Percentiles rank a stretch among this genome's conserved stretches.
Evolutionary conservation across 2,888 invertebrate genomes (phyloP).

Genomic region (Mesoligia furuncula): DNA sequence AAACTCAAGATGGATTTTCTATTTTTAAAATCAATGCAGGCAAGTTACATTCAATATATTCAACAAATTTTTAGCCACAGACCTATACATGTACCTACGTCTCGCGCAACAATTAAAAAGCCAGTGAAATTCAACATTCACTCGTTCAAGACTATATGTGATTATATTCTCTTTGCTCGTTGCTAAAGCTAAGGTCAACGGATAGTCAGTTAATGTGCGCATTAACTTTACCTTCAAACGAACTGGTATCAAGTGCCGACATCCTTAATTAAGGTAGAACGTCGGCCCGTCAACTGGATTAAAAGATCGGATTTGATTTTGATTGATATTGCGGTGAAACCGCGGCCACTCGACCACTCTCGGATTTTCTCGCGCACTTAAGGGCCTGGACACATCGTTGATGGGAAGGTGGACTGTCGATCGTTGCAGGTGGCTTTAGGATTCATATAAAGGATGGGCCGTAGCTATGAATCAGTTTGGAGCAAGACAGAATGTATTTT

Average conservation of each 20-base stretch:
- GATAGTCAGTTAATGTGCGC: conserved; percentile 59
- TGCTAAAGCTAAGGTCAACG: conserved; percentile 47
- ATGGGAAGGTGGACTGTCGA: neutral
- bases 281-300: conserved; percentile 78
- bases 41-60: neutral
- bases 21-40: neutral
- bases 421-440: conserved; percentile 31
- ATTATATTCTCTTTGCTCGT: no score
- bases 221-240: conserved; percentile 57
- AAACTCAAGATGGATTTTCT: neutral
- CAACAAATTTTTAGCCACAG: neutral
- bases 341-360: conserved; percentile 65
- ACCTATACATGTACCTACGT: neutral
- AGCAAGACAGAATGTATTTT: neutral
- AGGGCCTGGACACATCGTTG: conserved; percentile 44
- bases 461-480: neutral
- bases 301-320: conserved; percentile 84
- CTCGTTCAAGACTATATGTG: no score
- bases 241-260: conserved; percentile 72
- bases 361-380: conserved; percentile 62
- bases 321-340: conserved; percentile 84
- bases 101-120: conserved; percentile 3
- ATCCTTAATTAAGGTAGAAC: conserved; percentile 83
- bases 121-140: conserved; percentile 38
- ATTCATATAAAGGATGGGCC: conserved; percentile 28